Conservation (phyloP, 1,140 invertebrate species). For the Heliconius himera region DNA sequence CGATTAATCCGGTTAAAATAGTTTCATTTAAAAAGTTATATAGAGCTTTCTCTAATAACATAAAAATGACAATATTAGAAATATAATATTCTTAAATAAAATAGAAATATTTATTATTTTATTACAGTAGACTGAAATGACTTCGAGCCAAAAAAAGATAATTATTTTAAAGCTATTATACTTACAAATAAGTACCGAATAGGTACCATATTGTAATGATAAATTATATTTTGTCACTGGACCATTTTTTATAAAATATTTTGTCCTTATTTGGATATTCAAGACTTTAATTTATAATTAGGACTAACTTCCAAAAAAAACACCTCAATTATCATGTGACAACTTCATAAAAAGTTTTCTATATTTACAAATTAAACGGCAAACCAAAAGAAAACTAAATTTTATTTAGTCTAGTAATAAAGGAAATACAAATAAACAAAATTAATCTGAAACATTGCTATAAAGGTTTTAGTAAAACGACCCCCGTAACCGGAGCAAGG, state of each 20-base stretch:
- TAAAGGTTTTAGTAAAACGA: constrained; percentile 39
- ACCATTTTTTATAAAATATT: too few species aligned
- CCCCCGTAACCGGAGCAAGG: constrained; percentile 62
- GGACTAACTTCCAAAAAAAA: too few species aligned
- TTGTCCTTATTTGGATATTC: too few species aligned
- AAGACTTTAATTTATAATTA: too few species aligned
- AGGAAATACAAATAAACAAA: constrained; percentile 28
- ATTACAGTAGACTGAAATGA: neutral
- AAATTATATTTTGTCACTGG: too few species aligned
- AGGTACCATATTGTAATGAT: too few species aligned
- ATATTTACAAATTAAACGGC: too few species aligned
- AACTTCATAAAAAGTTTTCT: neutral
- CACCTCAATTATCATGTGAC: too few species aligned
- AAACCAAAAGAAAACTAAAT: neutral
- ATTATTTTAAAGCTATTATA: too few species aligned
- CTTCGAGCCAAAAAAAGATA: neutral
- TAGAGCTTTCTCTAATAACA: neutral
- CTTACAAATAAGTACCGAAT: too few species aligned
- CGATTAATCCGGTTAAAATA: too few species aligned
- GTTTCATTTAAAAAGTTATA: too few species aligned
- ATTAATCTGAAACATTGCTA: constrained; percentile 16
- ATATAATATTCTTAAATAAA: neutral
- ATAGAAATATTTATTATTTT: neutral
- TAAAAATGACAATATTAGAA: neutral
- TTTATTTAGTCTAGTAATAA: neutral